These are phyloP conservation scores for Nomada ferruginata DNA, from an alignment of 2,888 invertebrate species.

Conservation along the genomic window DNA sequence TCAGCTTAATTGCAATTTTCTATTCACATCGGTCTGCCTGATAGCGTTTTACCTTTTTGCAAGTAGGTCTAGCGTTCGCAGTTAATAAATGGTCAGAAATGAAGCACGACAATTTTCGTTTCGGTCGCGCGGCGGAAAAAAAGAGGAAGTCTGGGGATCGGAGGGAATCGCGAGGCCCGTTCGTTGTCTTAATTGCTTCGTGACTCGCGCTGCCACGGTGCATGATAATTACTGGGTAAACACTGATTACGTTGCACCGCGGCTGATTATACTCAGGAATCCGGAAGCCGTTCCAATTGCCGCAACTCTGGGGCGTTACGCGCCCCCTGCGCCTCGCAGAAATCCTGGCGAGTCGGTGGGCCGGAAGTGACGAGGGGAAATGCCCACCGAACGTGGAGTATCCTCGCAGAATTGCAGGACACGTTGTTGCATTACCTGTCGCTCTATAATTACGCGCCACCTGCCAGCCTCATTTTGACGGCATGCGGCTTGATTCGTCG, in stretches of 20 bases:
- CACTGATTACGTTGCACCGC: slow-evolving; percentile 64
- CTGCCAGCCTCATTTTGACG: slow-evolving; percentile 15
- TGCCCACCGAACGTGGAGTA: slow-evolving; percentile 49
- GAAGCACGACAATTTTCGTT: neutral
- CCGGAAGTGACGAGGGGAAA: slow-evolving; percentile 76
- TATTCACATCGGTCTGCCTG: neutral
- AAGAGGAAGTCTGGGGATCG: neutral
- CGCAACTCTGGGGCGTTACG: slow-evolving; percentile 54
- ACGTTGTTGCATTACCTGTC: slow-evolving; percentile 53
- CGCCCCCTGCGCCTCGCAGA: slow-evolving; percentile 47
- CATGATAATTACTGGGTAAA: slow-evolving; percentile 67
- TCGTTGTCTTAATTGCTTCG: slow-evolving; percentile 65
- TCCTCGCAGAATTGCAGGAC: slow-evolving; percentile 56
- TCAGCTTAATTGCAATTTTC: slow-evolving; percentile 8
- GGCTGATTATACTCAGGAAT: slow-evolving; percentile 66
- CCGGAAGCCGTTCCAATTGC: slow-evolving; percentile 49
- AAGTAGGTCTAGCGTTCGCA: neutral
- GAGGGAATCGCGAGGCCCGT: slow-evolving; percentile 6
- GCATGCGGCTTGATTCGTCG: slow-evolving; percentile 29
- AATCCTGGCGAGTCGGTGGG: slow-evolving; percentile 69
- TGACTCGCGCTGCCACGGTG: slow-evolving; percentile 42
- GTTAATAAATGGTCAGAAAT: neutral
- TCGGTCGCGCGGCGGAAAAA: neutral
- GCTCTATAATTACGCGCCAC: slow-evolving; percentile 55
- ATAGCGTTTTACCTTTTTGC: neutral